phyloP scores from a whole-genome alignment of 2,797 vertebrate genomes.

The Hydrolagus colliei region DNA sequence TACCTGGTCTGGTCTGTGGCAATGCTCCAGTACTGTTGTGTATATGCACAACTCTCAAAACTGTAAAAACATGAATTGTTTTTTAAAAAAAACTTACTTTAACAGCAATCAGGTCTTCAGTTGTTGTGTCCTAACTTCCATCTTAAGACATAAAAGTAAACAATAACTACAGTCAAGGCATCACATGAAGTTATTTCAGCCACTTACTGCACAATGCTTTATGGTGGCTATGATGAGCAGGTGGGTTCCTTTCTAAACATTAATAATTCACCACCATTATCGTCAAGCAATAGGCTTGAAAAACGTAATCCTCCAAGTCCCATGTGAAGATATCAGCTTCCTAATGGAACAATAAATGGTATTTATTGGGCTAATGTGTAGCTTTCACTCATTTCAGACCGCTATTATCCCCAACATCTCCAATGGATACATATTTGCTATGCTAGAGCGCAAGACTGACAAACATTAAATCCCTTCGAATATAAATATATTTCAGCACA shows the following conservation, averaged over 20 bases:
- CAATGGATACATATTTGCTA: not conserved
- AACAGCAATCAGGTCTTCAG: not conserved
- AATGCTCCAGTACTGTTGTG: not conserved
- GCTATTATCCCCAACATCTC: not conserved
- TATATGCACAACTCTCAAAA: not conserved
- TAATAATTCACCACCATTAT: slow-evolving; percentile 4
- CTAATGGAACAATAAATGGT: not conserved
- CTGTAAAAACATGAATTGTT: not conserved
- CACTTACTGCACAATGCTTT: not conserved
- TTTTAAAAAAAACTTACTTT: not conserved
- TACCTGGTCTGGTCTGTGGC: not conserved
- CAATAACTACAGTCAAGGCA: too few species aligned
- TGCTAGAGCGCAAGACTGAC: not conserved
- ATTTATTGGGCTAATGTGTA: slow-evolving; percentile 6
- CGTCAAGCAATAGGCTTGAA: not conserved
- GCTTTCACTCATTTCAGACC: not conserved
- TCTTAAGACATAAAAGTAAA: not conserved
- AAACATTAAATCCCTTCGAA: not conserved
- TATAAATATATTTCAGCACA: not conserved
- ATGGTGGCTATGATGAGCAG: not conserved
- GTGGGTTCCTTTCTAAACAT: not conserved
- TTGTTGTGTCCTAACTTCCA: not conserved
- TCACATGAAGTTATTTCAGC: not conserved
- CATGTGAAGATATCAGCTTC: slow-evolving; percentile 7
- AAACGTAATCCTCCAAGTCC: not conserved